A percentile compares a stretch with the other conserved stretches of the same genome.
These are phyloP conservation scores for Pelobates cultripes DNA, from an alignment of 2,797 vertebrate species.

Conservation along the genomic window DNA sequence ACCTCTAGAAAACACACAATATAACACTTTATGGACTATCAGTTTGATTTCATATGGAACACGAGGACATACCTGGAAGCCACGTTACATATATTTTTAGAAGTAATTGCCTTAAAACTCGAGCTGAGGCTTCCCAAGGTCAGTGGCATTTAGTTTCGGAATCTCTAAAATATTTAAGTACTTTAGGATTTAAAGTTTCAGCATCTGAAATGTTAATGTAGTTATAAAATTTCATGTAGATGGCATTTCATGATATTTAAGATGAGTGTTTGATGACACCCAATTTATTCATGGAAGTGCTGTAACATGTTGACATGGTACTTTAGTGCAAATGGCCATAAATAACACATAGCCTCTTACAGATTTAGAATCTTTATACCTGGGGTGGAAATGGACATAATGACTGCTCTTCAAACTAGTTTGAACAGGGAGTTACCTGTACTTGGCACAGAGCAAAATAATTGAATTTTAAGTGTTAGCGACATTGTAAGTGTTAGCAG, in stretches of 20 bases:
- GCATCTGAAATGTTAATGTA: constrained; percentile 64
- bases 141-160: constrained; percentile 58
- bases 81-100: background rate
- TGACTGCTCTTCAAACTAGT: too few relatives aligned
- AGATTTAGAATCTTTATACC: background rate
- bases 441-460: too few relatives aligned
- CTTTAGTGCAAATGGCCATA: background rate
- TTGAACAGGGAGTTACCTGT: too few relatives aligned
- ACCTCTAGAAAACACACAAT: too few relatives aligned
- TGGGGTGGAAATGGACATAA: background rate
- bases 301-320: constrained; percentile 34
- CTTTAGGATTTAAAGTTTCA: constrained; percentile 65
- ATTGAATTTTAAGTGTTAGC: too few relatives aligned
- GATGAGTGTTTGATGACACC: constrained; percentile 49
- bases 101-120: background rate
- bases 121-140: constrained; percentile 47
- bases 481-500: too few relatives aligned
- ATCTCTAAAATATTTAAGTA: constrained; percentile 64
- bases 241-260: constrained; percentile 55
- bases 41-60: background rate
- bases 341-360: background rate
- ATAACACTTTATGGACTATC: too few relatives aligned
- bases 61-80: background rate
- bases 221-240: constrained; percentile 56
- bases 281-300: constrained; percentile 3